Evolutionary conservation across 2,113 vertebrate species (phyloP), one percentile per base, ranked within the genome.

Genomic region (Ailurus styani): DNA sequence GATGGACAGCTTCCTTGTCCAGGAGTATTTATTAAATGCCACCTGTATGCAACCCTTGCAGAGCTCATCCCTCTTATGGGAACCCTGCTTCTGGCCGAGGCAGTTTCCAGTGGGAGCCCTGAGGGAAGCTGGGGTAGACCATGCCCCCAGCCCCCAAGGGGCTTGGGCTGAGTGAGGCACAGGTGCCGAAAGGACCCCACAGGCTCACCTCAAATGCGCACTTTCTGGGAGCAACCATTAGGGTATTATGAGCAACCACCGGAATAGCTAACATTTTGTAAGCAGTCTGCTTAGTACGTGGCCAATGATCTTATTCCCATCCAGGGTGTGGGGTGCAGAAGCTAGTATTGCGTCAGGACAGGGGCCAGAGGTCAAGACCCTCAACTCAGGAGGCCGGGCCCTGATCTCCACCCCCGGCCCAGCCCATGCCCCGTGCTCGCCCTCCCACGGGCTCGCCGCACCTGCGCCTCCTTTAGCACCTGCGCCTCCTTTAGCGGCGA

Each of bases 371-470:
- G 34, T 6, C 66, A 21, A 20, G 66, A 75, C 7, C 25, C 73
- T 47, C 72, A 15, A 45, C 25, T 6, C 73, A 31, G 42, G 73
- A 17, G 4, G 7, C 73, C 6, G 0, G 72, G 25, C 1, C 72
- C 72, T 75, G 72, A 29, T 45, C 2, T 14, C 37, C 10, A 2
- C 68, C 37, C 23, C 20, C 42, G 5, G 42, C 17, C 34, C 34
- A 21, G 66, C 34, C 66, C 66, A 18, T 0, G 34, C 66, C 34
- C 64, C 0, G 34, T 1, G 34, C 17, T 0, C 1, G 64, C 34
- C 64, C 34, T 68, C 64, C 34, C 64, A n/a, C 6, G 14, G 31
- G 6, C 60, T 17, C 2, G 6, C 40, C 13, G 0, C 72, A 75
- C 72, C 72, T 47, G 72, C 7, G 2, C 14, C 3, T 42, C 72